A percentile compares a stretch with the other conserved stretches of the same genome.
These are phyloP conservation scores for Drosophila recens DNA, from an alignment of 2,888 invertebrate genomes.

Conservation along the genomic window DNA sequence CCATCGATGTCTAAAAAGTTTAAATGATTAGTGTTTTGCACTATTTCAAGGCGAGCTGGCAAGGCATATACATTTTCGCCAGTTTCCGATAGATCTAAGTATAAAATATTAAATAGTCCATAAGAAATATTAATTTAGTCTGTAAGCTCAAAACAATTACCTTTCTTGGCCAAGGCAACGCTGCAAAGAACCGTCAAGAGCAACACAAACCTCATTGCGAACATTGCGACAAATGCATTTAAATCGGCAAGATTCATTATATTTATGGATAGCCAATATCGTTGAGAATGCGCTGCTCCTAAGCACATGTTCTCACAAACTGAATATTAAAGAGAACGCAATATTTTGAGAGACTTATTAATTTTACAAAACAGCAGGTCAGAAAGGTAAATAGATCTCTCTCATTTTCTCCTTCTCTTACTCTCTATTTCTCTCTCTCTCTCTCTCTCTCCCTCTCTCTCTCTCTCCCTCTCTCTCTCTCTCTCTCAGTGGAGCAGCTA, in stretches of 20 bases:
- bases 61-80: background rate
- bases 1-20: background rate
- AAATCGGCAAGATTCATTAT: background rate
- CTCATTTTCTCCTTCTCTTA: background rate
- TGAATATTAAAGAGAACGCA: background rate
- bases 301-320: background rate
- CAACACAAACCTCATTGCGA: background rate
- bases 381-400: background rate
- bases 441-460: background rate
- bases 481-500: no score
- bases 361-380: background rate
- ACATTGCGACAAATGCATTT: background rate
- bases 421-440: background rate
- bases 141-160: constrained; percentile 6
- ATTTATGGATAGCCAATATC: constrained; percentile 14
- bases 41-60: background rate
- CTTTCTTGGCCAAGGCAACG: constrained; percentile 73
- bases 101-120: background rate
- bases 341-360: no score
- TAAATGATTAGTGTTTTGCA: background rate
- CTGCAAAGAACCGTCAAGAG: constrained; percentile 76
- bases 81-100: background rate
- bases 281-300: background rate
- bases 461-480: no score
- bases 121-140: background rate